Evolutionary conservation across 2,888 invertebrate genomes (phyloP).

Genomic region (Drosophila nr. fundita): DNA sequence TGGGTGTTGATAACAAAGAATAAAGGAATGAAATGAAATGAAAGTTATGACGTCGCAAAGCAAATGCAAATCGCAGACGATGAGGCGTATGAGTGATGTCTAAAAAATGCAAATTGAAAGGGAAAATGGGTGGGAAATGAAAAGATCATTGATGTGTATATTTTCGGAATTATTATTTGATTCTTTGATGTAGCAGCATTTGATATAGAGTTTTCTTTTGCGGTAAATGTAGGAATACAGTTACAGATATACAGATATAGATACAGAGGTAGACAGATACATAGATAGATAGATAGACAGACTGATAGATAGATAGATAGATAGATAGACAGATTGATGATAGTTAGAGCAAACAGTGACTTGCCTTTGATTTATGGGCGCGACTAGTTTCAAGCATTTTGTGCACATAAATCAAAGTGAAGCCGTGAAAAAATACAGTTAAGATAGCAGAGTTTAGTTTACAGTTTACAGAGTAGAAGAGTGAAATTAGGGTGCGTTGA

Average conservation of each 20-base stretch:
- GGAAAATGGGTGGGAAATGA: constrained; percentile 41
- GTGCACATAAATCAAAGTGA: constrained; percentile 67
- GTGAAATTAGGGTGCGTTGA: constrained; percentile 52
- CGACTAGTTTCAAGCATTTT: constrained; percentile 83
- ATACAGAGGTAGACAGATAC: constrained; percentile 51
- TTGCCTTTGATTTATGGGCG: constrained; percentile 70
- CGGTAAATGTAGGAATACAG: constrained; percentile 58
- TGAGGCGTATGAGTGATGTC: constrained; percentile 66
- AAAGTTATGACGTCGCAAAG: constrained; percentile 51
- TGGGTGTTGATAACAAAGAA: constrained; percentile 64
- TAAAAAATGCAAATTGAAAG: constrained; percentile 55
- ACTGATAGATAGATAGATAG: constrained; percentile 24
- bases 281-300: constrained; percentile 33
- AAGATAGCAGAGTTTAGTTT: constrained; percentile 27
- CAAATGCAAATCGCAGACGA: constrained; percentile 71
- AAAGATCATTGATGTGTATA: constrained; percentile 50
- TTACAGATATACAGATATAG: constrained; percentile 40
- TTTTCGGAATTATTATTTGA: constrained; percentile 76
- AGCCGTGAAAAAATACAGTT: constrained; percentile 47
- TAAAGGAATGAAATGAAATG: constrained; percentile 41
- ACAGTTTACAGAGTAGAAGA: constrained; percentile 26
- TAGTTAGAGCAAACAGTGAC: constrained; percentile 46
- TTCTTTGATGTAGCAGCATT: constrained; percentile 80
- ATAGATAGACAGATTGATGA: constrained; percentile 45
- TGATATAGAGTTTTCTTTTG: constrained; percentile 62